phyloP scores from a whole-genome alignment of 92 coral and sea anemone genomes.

The Phenganax stokvisi region DNA sequence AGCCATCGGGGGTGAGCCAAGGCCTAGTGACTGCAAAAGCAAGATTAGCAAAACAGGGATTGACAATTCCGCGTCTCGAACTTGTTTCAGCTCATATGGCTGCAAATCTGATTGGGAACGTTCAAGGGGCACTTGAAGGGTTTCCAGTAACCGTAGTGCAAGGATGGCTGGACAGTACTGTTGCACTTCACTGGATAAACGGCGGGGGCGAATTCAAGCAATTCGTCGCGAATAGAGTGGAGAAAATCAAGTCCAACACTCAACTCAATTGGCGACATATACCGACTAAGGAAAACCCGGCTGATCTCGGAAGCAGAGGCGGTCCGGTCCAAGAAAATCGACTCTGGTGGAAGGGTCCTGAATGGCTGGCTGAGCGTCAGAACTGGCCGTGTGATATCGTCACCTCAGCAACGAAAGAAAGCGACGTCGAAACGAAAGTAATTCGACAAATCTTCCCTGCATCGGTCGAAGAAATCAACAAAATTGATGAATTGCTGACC shows the following conservation, averaged over 20 bases:
- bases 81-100: slow-evolving; percentile 27
- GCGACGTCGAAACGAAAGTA: slow-evolving; percentile 19
- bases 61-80: slow-evolving; percentile 17
- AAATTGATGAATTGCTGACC: slow-evolving; percentile 41
- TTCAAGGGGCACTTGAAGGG: neutral
- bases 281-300: neutral
- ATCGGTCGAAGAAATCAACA: slow-evolving; percentile 38
- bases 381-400: slow-evolving; percentile 1
- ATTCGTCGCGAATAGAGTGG: slow-evolving; percentile 14
- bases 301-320: slow-evolving; percentile 1
- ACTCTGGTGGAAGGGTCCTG: slow-evolving; percentile 14
- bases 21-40: slow-evolving; percentile 15
- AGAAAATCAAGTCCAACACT: neutral
- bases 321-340: neutral
- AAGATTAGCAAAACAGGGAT: slow-evolving; percentile 12
- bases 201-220: slow-evolving; percentile 28
- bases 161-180: slow-evolving; percentile 18
- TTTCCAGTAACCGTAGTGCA: neutral
- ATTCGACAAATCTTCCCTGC: slow-evolving; percentile 18
- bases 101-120: slow-evolving; percentile 11
- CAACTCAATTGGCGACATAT: slow-evolving; percentile 13
- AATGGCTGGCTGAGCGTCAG: neutral
- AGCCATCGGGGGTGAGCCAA: slow-evolving; percentile 11
- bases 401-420: neutral
- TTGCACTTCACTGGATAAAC: slow-evolving; percentile 10